Evolutionary conservation across 2,888 invertebrate genomes (phyloP).

Genomic region (Atherix ibis): DNA sequence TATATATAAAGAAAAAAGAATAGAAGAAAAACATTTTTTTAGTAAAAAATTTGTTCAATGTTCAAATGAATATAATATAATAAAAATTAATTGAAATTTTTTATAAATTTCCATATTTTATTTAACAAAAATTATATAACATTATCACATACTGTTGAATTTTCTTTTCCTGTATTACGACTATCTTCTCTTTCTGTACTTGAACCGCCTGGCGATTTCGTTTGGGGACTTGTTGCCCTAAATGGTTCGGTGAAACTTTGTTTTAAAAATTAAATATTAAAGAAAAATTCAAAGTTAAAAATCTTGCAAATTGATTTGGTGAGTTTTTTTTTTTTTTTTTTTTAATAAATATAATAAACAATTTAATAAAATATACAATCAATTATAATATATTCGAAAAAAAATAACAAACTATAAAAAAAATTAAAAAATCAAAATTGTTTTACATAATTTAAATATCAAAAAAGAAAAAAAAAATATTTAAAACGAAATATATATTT

Average conservation of each 20-base stretch:
- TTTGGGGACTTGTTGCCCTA: slow-evolving; percentile 39
- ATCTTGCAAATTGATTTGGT: too few relatives aligned
- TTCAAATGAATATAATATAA: not conserved
- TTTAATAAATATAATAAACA: too few relatives aligned
- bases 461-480: too few relatives aligned
- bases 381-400: too few relatives aligned
- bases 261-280: not conserved
- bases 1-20: not conserved
- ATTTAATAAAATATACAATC: too few relatives aligned
- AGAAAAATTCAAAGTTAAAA: not conserved
- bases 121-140: not conserved
- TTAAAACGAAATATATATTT: too few relatives aligned
- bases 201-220: slow-evolving; percentile 59
- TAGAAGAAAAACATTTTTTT: slow-evolving; percentile 1
- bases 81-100: not conserved
- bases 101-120: not conserved
- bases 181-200: slow-evolving; percentile 31
- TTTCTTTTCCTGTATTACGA: slow-evolving; percentile 17
- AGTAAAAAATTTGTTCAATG: not conserved
- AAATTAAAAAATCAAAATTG: too few relatives aligned
- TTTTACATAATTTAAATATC: too few relatives aligned
- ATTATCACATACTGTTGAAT: slow-evolving; percentile 14
- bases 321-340: too few relatives aligned
- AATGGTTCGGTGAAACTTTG: slow-evolving; percentile 16
- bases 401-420: too few relatives aligned